Percentiles rank a stretch among this genome's conserved stretches.
These are phyloP conservation scores for Diaperis boleti DNA, from an alignment of 2,888 invertebrate species.

Conservation along the genomic window DNA sequence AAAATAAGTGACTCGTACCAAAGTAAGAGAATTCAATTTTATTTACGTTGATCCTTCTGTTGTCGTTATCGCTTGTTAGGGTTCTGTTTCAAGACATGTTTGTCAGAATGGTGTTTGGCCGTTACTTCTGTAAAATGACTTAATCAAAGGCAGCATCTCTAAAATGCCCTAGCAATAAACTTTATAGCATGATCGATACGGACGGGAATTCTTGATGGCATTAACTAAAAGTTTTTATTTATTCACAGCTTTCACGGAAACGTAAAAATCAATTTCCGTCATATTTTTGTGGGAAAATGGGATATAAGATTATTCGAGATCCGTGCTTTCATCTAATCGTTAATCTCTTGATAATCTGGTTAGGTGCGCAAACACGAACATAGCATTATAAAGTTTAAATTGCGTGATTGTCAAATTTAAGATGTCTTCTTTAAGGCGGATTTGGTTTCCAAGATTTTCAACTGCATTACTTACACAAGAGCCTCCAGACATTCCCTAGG, in stretches of 20 bases:
- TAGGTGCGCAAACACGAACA: constrained; percentile 33
- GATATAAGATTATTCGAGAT: background rate
- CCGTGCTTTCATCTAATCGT: constrained; percentile 14
- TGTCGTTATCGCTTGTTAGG: constrained; percentile 27
- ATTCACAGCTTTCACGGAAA: constrained; percentile 8
- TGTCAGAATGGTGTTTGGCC: constrained; percentile 20
- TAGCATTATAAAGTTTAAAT: constrained; percentile 33
- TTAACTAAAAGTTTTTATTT: constrained; percentile 23
- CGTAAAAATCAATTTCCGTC: constrained; percentile 20
- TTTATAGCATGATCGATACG: constrained; percentile 35
- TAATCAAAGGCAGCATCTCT: constrained; percentile 36
- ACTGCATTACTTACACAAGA: constrained; percentile 12
- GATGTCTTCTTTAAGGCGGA: constrained; percentile 5
- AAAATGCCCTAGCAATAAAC: constrained; percentile 35
- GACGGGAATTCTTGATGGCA: constrained; percentile 27
- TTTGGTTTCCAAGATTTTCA: background rate
- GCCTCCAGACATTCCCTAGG: constrained; percentile 13
- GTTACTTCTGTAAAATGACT: constrained; percentile 39
- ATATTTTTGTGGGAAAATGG: constrained; percentile 2
- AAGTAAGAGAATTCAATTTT: constrained; percentile 23
- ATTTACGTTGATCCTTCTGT: constrained; percentile 20
- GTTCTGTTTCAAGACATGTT: constrained; percentile 20
- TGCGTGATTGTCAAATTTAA: constrained; percentile 29
- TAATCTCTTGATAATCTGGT: constrained; percentile 35
- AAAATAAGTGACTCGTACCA: constrained; percentile 9